Percentiles rank a stretch among this genome's conserved stretches.
Conservation (phyloP, 1,140 invertebrate genomes). For the Caenorhabditis brenneri region DNA sequence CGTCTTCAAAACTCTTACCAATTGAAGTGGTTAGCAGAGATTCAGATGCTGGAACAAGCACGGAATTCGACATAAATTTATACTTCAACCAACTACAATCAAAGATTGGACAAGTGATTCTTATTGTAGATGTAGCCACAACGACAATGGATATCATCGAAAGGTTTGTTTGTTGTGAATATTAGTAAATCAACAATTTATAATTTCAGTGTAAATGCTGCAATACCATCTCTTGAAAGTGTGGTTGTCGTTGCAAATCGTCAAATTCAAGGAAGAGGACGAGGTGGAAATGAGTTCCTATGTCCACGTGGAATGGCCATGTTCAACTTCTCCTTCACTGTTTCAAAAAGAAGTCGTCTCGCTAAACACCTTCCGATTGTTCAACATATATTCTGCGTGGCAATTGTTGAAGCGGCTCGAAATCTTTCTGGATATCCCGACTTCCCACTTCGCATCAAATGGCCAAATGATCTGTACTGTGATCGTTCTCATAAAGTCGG, state of each 20-base stretch:
- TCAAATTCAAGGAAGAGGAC: slow-evolving; percentile 74
- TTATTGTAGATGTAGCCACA: slow-evolving; percentile 82
- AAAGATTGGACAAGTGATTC: slow-evolving; percentile 81
- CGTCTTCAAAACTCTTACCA: slow-evolving; percentile 42
- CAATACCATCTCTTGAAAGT: slow-evolving; percentile 63
- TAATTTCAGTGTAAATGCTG: slow-evolving; percentile 63
- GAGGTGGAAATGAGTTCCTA: slow-evolving; percentile 85
- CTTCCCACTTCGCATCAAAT: slow-evolving; percentile 81
- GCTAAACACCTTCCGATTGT: slow-evolving; percentile 80
- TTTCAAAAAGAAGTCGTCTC: slow-evolving; percentile 77
- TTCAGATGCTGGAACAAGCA: slow-evolving; percentile 21
- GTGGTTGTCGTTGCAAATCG: slow-evolving; percentile 45
- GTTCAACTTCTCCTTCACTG: slow-evolving; percentile 84
- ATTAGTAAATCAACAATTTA: not conserved
- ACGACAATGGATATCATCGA: slow-evolving; percentile 80
- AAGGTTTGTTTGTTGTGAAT: slow-evolving; percentile 71
- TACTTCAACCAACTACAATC: slow-evolving; percentile 75
- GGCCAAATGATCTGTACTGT: slow-evolving; percentile 95
- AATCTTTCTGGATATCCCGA: slow-evolving; percentile 76
- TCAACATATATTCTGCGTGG: slow-evolving; percentile 84
- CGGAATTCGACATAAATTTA: slow-evolving; percentile 55
- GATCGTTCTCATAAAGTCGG: slow-evolving; percentile 82
- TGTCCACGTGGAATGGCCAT: slow-evolving; percentile 88
- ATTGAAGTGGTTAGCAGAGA: slow-evolving; percentile 56
- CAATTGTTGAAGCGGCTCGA: slow-evolving; percentile 81